A percentile compares a stretch with the other conserved stretches of the same genome.
Conservation (phyloP, 2,888 invertebrate species). For the Chrysotoxum bicinctum region DNA sequence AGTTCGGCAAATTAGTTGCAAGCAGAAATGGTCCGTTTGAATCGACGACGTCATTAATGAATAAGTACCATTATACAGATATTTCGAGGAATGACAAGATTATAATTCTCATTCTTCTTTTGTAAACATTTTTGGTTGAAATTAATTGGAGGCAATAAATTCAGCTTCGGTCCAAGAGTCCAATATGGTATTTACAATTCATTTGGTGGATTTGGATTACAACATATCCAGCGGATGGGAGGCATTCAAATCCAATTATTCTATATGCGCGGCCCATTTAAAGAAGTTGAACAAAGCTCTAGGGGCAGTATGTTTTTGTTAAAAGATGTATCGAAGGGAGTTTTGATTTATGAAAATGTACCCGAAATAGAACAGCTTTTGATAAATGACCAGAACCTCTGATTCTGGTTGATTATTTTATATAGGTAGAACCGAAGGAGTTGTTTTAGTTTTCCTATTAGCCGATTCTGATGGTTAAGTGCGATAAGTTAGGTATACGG, state of each 20-base stretch:
- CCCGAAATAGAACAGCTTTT: conserved; percentile 40
- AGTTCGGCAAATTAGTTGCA: conserved; percentile 53
- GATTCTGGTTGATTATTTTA: conserved; percentile 1
- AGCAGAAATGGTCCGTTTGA: conserved; percentile 55
- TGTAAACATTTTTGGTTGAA: conserved; percentile 22
- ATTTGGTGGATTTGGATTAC: conserved; percentile 61
- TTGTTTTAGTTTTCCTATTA: too few species aligned
- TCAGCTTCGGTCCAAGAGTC: conserved; percentile 46
- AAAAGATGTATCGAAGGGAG: not conserved
- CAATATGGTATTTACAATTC: conserved; percentile 52
- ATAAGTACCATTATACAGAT: not conserved
- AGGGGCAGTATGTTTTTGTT: conserved; percentile 14
- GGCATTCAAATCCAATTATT: conserved; percentile 1
- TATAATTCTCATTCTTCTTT: not conserved
- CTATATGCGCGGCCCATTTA: not conserved
- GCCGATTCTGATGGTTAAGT: not conserved
- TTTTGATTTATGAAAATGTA: conserved; percentile 49
- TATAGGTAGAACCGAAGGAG: not conserved
- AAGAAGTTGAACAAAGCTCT: conserved; percentile 46
- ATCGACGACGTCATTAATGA: conserved; percentile 23
- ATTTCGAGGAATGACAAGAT: conserved; percentile 50
- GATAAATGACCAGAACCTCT: conserved; percentile 14
- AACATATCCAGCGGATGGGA: conserved; percentile 30
- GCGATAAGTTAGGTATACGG: not conserved
- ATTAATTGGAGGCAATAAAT: conserved; percentile 66